phyloP scores from a whole-genome alignment of 2,888 invertebrate genomes.

The Ormyrus rosae region DNA sequence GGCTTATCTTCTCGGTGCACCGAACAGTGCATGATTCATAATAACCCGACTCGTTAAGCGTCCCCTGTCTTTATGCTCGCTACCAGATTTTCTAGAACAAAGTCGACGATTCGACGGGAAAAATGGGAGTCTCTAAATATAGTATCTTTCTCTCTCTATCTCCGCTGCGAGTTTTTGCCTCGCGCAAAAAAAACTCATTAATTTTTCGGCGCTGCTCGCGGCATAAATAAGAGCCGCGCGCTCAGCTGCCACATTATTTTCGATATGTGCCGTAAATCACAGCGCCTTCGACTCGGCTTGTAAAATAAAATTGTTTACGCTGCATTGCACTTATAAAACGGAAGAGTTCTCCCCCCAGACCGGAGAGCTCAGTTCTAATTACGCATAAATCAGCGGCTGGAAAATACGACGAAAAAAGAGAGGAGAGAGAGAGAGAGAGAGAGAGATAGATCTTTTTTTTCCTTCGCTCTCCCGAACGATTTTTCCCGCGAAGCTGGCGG shows the following conservation, averaged over 20 bases:
- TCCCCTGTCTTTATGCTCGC: no score
- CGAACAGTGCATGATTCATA: no score
- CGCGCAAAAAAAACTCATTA: constrained; percentile 7
- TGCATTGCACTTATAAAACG: background rate
- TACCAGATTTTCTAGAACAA: background rate
- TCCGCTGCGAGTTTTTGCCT: background rate
- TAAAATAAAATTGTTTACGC: constrained; percentile 47
- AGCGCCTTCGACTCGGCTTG: background rate
- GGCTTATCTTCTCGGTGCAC: background rate
- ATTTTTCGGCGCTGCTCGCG: background rate
- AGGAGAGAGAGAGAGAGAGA: background rate
- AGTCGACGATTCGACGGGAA: no score
- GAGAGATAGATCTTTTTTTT: background rate
- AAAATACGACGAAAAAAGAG: background rate
- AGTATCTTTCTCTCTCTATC: no score
- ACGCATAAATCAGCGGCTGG: constrained; percentile 43
- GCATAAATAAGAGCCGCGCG: background rate
- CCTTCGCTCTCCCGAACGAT: constrained; percentile 36
- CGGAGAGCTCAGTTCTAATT: constrained; percentile 37
- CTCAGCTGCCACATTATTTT: background rate
- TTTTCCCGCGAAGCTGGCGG: background rate
- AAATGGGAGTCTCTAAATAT: no score
- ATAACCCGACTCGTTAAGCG: no score
- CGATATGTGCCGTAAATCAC: constrained; percentile 5
- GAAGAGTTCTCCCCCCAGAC: constrained; percentile 5